Evolutionary conservation across 2,797 vertebrate species (phyloP), one percentile per base, ranked within the genome.

Genomic region (Bufotes viridis): DNA sequence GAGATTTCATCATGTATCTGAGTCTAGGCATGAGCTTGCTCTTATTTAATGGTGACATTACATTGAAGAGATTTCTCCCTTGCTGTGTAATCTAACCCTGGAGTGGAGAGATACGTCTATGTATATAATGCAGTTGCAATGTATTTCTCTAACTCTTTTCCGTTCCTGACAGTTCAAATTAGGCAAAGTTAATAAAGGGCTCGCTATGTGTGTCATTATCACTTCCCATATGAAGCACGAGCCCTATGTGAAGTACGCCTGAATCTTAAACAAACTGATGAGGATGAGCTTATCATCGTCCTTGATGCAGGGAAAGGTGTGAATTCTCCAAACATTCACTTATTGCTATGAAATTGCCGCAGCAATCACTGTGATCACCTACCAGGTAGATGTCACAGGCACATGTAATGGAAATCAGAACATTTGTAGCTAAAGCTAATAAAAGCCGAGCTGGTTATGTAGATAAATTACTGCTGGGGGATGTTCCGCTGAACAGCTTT

Each of bases 171-270:
- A 95, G 94, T 92, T 95, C 94, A 95, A 96, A 95, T 95, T 95
- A 96, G 96, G 96, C 94, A 95, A 95, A 93, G 91, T 94, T 96
- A 97, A 97, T 96, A 95, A 94, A 96, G 95, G 95, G 93, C 96
- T 96, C 97, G 95, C 94, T 95, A 93, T 90, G 93, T 96, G 96
- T 96, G 95, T 96, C 96, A 96, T 98, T 97, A 97, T 94, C 95
- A 96, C 94, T 93, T 91, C 92, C 95, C 95, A 92, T 96, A 95
- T 96, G 97, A 96, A 96, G 96, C 93, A 94, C 93, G 86, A 91
- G 93, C 94, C 91, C 18, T 93, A 93, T 93, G 93, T 91, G 94
- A 96, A 95, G 94, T 96, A 94, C 94, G 94, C 95, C 95, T 93
- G 91, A 91, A 63, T 94, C 94, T 95, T 88, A 94, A 95, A 89